Percentiles rank a stretch among this genome's conserved stretches.
Conservation (phyloP, 2,113 vertebrate species). For the Hippocampus comes region DNA sequence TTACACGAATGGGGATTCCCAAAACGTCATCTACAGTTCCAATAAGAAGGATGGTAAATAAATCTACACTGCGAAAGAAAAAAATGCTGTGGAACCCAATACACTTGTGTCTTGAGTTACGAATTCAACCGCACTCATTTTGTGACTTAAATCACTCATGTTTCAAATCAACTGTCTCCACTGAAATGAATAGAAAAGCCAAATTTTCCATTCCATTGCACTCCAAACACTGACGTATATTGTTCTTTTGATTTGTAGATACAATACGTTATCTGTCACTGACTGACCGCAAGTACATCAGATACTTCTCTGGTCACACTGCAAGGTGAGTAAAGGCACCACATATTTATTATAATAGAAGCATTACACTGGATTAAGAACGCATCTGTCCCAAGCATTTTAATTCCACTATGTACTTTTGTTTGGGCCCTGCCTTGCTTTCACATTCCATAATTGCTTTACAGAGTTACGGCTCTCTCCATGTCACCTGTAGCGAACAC, state of each 20-base stretch:
- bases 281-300: conserved; percentile 95
- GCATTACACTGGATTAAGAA: neutral
- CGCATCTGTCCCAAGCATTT: neutral
- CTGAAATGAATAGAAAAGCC: too few species aligned
- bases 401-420: neutral
- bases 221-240: neutral
- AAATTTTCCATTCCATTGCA: too few species aligned
- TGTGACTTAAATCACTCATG: too few species aligned
- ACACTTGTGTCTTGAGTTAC: neutral
- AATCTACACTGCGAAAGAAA: neutral
- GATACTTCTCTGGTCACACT: conserved; percentile 94
- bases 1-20: conserved; percentile 85
- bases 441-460: neutral
- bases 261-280: conserved; percentile 96
- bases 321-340: conserved; percentile 81
- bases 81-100: neutral
- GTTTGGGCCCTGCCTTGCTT: neutral
- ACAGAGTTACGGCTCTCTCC: conserved; percentile 92
- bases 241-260: conserved; percentile 73
- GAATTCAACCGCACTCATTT: too few species aligned
- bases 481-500: conserved; percentile 98
- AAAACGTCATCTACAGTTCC: conserved; percentile 94
- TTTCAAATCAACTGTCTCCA: too few species aligned
- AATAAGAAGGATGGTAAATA: conserved; percentile 94
- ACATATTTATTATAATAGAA: neutral